Evolutionary conservation across 1,140 invertebrate species (phyloP), one percentile per base, ranked within the genome.

Genomic region (Hesperophylax magnus): DNA sequence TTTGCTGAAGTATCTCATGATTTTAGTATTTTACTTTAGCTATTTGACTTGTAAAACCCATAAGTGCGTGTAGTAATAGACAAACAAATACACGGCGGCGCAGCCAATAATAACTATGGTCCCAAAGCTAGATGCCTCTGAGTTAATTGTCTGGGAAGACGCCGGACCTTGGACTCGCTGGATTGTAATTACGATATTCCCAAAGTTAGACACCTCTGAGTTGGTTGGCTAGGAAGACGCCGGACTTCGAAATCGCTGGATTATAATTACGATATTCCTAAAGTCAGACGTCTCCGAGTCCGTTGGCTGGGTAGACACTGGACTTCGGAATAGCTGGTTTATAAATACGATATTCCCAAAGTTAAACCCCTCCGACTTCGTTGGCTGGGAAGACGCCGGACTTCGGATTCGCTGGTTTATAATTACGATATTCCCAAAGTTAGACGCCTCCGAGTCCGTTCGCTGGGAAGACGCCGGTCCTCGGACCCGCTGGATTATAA

Each of bases 401-500:
- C 39, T n/a, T n/a, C n/a, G n/a, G n/a, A n/a, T n/a, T n/a, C n/a
- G n/a, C n/a, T n/a, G n/a, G n/a, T n/a, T n/a, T n/a, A 67, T 67
- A 31, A 27, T 7, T 34, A 6, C 67, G 24, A 27, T 63, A 4
- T 65, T 65, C 24, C 20, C 61, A 18, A 60, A 60, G 20, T n/a
- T 65, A 31, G 24, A 65, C 67, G 67, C 71, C 52, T 75, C 22
- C 20, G 17, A 24, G n/a, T 34, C 6, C 34, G 4, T n/a, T n/a
- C n/a, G n/a, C 31, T 52, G 34, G 34, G 17, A 71, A 18, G 34
- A 52, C 34, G n/a, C 7, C 22, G 67, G 9, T 14, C 39, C 15
- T 34, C 24, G 47, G 47, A 53, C 47, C 69, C 34, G 47, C 72
- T 15, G 14, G n/a, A 22, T 53, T 72, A 27, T 58, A 75, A 75